phyloP scores from a whole-genome alignment of 2,888 invertebrate genomes.

The Steromphala cineraria region DNA sequence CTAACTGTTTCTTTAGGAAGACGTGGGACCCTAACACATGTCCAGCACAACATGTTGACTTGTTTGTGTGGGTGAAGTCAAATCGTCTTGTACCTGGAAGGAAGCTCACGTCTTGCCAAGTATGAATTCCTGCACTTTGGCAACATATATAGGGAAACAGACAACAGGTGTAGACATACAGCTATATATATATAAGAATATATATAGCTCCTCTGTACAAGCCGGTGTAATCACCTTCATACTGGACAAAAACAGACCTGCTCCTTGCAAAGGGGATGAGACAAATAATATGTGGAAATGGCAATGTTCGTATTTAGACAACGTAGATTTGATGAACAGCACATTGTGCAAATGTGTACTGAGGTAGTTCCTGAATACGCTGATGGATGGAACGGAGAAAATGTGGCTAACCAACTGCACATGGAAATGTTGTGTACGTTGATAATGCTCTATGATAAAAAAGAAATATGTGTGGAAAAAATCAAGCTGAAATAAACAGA shows the following conservation, averaged over 20 bases:
- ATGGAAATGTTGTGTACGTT: no score
- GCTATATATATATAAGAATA: no score
- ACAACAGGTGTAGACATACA: background rate
- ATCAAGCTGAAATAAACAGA: background rate
- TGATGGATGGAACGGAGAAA: no score
- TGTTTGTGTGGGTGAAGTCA: no score
- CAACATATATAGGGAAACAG: background rate
- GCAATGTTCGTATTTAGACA: no score
- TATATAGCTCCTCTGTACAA: background rate
- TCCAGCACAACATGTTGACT: no score
- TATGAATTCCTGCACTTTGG: background rate
- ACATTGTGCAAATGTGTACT: no score
- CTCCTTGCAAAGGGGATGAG: background rate
- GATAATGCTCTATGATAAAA: background rate
- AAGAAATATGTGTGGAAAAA: background rate
- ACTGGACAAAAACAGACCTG: background rate
- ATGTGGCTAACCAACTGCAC: no score
- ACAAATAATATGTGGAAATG: background rate
- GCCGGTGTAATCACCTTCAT: background rate
- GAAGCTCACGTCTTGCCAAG: background rate
- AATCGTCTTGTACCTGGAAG: background rate
- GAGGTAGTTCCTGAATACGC: no score
- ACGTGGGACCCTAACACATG: no score
- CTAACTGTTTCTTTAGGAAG: no score
- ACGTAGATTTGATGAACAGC: no score